These are phyloP conservation scores for Idaea aversata DNA, from an alignment of 2,888 invertebrate species.

Conservation along the genomic window DNA sequence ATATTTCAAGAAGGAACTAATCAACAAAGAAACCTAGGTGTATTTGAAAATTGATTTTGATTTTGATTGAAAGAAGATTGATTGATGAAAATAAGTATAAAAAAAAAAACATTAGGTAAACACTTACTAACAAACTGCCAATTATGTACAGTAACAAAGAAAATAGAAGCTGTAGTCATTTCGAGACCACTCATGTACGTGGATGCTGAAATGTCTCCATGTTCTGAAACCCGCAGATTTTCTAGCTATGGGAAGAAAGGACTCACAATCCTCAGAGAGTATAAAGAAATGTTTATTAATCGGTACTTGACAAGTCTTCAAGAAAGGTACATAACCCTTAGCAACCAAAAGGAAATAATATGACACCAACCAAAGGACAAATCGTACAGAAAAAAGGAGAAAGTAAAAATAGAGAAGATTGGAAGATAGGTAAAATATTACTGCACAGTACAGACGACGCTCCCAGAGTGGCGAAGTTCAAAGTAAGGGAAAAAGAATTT, in stretches of 20 bases:
- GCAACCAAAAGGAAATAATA: constrained; percentile 18
- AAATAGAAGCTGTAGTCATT: constrained; percentile 18
- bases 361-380: constrained; percentile 12
- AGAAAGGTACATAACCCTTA: constrained; percentile 11
- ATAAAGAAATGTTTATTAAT: constrained; percentile 21
- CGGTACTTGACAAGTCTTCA: constrained; percentile 17
- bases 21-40: constrained; percentile 16
- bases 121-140: constrained; percentile 6
- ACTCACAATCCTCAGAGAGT: constrained; percentile 20
- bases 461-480: constrained; percentile 16
- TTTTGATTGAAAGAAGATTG: too few species aligned
- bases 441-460: constrained; percentile 10
- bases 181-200: constrained; percentile 16
- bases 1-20: not conserved
- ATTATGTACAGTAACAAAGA: constrained; percentile 15
- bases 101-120: not conserved
- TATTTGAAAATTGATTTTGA: too few species aligned
- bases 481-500: constrained; percentile 3
- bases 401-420: constrained; percentile 9
- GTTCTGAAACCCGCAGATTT: constrained; percentile 12
- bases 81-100: too few species aligned
- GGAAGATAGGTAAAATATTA: constrained; percentile 25
- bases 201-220: constrained; percentile 12
- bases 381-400: too few species aligned
- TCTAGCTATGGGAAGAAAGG: constrained; percentile 10